Evolutionary conservation across 2,888 invertebrate species (phyloP).

Genomic region (Trilocha varians): DNA sequence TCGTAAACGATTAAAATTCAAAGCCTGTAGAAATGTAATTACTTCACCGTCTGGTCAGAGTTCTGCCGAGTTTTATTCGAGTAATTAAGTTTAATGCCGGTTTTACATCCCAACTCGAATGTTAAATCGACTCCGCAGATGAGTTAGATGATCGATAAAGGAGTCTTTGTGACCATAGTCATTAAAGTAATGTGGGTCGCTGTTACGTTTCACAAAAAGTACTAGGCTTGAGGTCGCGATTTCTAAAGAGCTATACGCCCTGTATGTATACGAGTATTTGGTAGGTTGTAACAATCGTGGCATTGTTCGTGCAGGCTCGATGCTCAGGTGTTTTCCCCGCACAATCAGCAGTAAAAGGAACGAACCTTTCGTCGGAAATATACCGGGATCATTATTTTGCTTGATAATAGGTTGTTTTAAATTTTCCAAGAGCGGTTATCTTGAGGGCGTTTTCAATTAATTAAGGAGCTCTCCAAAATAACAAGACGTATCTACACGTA

Average conservation of each 20-base stretch:
- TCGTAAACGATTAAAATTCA: conserved; percentile 62
- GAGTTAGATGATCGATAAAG: conserved; percentile 10
- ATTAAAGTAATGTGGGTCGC: conserved; percentile 6
- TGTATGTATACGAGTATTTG: conserved; percentile 1
- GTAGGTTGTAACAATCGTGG: conserved; percentile 20
- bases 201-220: conserved; percentile 3
- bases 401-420: conserved; percentile 27
- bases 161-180: conserved; percentile 3
- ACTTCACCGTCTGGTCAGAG: conserved; percentile 58
- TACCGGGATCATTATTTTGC: conserved; percentile 32
- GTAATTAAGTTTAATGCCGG: conserved; percentile 62
- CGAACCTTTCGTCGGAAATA: conserved; percentile 38
- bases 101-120: conserved; percentile 47
- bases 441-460: not conserved
- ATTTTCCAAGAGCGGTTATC: conserved; percentile 9
- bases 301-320: conserved; percentile 25
- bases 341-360: conserved; percentile 65
- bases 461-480: conserved; percentile 7
- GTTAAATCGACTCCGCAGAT: conserved; percentile 32
- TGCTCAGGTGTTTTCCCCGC: conserved; percentile 54
- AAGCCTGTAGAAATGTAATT: conserved; percentile 67
- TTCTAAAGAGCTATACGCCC: not conserved
- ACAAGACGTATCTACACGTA: not conserved
- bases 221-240: not conserved
- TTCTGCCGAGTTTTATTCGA: conserved; percentile 54